A percentile compares a stretch with the other conserved stretches of the same genome.
These are phyloP conservation scores for Amblyraja radiata DNA, from an alignment of 2,797 vertebrate species.

Conservation along the genomic window DNA sequence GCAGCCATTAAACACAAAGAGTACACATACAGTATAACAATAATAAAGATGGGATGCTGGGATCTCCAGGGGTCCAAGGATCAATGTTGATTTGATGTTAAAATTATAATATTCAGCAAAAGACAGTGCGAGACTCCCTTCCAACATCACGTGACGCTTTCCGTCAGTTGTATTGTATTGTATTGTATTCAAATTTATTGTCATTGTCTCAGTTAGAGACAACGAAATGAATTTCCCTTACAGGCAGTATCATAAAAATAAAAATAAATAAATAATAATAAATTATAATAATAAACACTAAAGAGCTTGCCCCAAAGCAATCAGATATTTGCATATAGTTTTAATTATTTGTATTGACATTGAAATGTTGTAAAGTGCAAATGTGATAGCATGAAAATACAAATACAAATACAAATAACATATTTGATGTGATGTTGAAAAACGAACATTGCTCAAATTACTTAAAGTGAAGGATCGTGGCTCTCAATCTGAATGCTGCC, in stretches of 20 bases:
- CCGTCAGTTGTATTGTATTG: too few species aligned
- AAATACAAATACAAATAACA: neutral
- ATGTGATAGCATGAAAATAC: neutral
- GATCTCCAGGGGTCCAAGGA: neutral
- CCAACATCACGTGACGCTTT: too few species aligned
- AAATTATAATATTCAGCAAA: slow-evolving; percentile 10
- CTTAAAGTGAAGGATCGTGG: neutral
- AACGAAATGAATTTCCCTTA: too few species aligned
- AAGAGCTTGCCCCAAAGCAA: too few species aligned
- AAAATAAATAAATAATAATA: too few species aligned
- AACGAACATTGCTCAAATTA: neutral
- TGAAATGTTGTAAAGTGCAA: neutral
- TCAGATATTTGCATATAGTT: too few species aligned
- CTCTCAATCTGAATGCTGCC: neutral
- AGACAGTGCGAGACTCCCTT: too few species aligned
- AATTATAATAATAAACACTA: too few species aligned
- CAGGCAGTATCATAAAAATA: too few species aligned
- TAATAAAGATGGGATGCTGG: neutral
- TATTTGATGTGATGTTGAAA: neutral
- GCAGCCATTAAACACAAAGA: slow-evolving; percentile 47
- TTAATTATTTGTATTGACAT: neutral
- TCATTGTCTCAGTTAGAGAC: too few species aligned
- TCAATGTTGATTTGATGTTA: neutral
- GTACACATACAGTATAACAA: slow-evolving; percentile 30
- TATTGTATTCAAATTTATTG: too few species aligned